Base-by-base conservation (phyloP, 1,140 invertebrate genomes). In the Drosophila albomicans region DNA sequence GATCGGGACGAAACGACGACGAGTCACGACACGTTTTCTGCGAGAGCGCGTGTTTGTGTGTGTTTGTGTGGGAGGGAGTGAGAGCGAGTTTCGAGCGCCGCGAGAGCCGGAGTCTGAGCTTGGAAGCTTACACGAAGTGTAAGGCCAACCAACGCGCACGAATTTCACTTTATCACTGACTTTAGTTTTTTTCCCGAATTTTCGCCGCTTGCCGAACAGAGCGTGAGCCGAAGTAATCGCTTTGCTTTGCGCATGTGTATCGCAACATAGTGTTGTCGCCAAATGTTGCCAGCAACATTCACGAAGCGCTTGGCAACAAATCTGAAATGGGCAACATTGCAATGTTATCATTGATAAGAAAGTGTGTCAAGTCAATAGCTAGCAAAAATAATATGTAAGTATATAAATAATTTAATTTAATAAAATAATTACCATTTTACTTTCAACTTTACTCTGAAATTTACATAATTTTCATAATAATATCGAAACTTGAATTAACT, bases 111-210 rank as follows among this genome's bases (percentile, higher is more conserved):
- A 75, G 61, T 78, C 70, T 57, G 82, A 86, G 68, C 82, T 71
- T 65, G 62, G 41, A 68, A 68, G 64, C 74, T 57, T 68, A 82
- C 79, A 82, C 84, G 82, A 88, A 87, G 82, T 79, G 30, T 63
- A 45, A 64, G 66, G 66, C 71, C 75, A 79, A 79, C 82, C 84
- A 71, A 77, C 82, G 64, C 75, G 79, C 77, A 87, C 84, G 69
- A 87, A 80, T 77, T 82, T 80, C 80, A 64, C 64, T 82, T 82
- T 75, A 81, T 81, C 78, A 85, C 62, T 86, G 82, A 87, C 82
- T 79, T 79, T 79, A 48, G 75, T 82, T 87, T 79, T 82, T 87
- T 87, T 71, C 20, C 20, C 32, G 61, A 73, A 52, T 51, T 38
- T 32, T 68, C 65, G 16, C 46, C 70, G 63, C 64, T 51, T 15